A percentile compares a stretch with the other conserved stretches of the same genome.
These are phyloP conservation scores for Neuroterus valhalla DNA, from an alignment of 1,140 invertebrate species.

Conservation along the genomic window DNA sequence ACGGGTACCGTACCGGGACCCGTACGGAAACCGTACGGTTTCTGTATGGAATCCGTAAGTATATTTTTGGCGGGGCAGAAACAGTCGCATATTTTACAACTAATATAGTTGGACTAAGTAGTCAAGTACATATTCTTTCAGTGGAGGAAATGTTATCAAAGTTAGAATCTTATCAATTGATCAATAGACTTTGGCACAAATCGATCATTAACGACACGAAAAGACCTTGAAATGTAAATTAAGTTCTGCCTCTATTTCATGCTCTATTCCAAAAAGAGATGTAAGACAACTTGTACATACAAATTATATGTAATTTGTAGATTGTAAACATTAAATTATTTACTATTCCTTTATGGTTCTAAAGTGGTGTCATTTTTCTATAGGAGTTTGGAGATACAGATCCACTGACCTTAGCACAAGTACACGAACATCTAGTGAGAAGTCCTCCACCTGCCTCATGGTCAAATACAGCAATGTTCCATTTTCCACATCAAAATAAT, in stretches of 20 bases:
- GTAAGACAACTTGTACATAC: too few species aligned
- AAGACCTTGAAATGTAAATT: neutral
- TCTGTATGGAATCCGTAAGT: too few species aligned
- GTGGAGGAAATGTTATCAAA: neutral
- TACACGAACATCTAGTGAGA: conserved; percentile 88
- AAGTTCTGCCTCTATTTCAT: neutral
- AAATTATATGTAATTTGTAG: too few species aligned
- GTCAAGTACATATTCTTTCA: too few species aligned
- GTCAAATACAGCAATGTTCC: conserved; percentile 75
- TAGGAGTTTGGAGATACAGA: conserved; percentile 83
- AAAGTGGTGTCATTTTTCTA: conserved; percentile 58
- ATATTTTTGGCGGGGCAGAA: too few species aligned
- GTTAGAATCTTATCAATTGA: neutral
- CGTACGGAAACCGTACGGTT: too few species aligned
- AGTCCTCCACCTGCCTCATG: conserved; percentile 86
- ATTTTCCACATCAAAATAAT: conserved; percentile 63
- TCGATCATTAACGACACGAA: neutral
- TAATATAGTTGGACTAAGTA: too few species aligned
- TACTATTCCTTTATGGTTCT: neutral
- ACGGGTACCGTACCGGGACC: too few species aligned
- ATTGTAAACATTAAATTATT: too few species aligned
- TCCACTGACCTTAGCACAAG: conserved; percentile 84
- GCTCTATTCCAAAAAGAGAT: too few species aligned
- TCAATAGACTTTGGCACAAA: neutral
- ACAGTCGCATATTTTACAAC: too few species aligned